Evolutionary conservation across 2,113 vertebrate species (phyloP).

Genomic region (Ceuthmochares aereus): DNA sequence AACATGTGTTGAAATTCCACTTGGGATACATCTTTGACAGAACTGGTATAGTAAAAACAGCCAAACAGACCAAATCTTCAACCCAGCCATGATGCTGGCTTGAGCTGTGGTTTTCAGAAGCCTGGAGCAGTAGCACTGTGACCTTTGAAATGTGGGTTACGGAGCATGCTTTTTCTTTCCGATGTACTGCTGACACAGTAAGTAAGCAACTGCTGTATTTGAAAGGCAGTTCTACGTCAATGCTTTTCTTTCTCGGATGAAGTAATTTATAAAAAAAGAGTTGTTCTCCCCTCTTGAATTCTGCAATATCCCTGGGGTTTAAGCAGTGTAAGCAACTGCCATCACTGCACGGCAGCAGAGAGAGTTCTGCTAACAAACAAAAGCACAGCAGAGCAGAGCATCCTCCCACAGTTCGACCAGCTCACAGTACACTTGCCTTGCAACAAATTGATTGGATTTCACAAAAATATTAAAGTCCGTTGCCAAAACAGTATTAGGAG

Average conservation of each 20-base stretch:
- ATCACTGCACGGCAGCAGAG: background rate
- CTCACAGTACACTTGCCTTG: background rate
- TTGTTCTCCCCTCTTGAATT: background rate
- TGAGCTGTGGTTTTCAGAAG: background rate
- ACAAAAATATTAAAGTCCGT: accelerated
- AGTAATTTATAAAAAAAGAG: background rate
- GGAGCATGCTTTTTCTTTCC: background rate
- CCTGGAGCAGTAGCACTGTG: background rate
- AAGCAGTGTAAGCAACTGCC: background rate
- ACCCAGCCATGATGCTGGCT: constrained; percentile 57
- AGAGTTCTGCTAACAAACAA: background rate
- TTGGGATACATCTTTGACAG: background rate
- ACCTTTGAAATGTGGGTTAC: constrained; percentile 49
- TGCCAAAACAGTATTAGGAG: background rate
- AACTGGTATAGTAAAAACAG: constrained; percentile 13
- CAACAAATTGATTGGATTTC: background rate
- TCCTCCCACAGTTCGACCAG: too few relatives aligned
- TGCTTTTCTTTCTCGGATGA: background rate
- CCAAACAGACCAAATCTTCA: constrained; percentile 18
- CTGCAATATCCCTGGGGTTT: too few relatives aligned
- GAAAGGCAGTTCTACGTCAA: background rate
- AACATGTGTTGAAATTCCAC: constrained; percentile 80
- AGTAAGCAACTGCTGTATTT: background rate
- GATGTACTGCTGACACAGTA: constrained; percentile 44
- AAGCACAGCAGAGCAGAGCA: background rate